Evolutionary conservation across 2,113 vertebrate genomes (phyloP).

Genomic region (Phocoena sinus): DNA sequence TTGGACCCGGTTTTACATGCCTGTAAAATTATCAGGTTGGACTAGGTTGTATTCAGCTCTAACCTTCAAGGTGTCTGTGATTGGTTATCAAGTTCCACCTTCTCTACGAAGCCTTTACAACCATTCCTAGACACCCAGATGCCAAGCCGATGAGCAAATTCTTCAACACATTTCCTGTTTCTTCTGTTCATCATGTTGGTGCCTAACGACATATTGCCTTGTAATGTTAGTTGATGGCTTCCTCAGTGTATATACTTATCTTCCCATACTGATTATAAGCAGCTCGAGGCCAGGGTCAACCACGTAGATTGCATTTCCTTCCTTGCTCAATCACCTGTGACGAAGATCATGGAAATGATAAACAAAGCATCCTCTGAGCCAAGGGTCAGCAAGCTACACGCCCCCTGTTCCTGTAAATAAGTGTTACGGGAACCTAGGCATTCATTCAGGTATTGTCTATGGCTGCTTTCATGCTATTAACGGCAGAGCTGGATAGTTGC

Average conservation of each 20-base stretch:
- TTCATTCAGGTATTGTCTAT: background rate
- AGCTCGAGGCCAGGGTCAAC: constrained; percentile 44
- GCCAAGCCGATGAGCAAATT: constrained; percentile 23
- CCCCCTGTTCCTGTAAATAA: background rate
- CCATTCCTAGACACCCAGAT: background rate
- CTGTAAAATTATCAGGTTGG: background rate
- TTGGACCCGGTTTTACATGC: background rate
- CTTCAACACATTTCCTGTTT: constrained; percentile 56
- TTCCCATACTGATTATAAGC: constrained; percentile 35
- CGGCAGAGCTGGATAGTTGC: background rate
- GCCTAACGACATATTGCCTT: constrained; percentile 54
- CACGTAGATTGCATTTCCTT: background rate
- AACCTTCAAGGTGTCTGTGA: background rate
- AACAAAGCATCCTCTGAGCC: background rate
- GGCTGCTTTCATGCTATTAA: background rate
- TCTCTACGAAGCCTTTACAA: background rate
- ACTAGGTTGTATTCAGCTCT: background rate
- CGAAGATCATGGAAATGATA: background rate
- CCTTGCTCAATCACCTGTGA: constrained; percentile 24
- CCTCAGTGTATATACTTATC: constrained; percentile 54
- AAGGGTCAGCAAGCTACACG: background rate
- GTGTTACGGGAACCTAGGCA: background rate
- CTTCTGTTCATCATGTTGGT: constrained; percentile 15
- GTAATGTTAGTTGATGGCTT: background rate
- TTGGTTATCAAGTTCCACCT: background rate